phyloP scores from a whole-genome alignment of 2,797 vertebrate species.

The Phoeniculus purpureus region DNA sequence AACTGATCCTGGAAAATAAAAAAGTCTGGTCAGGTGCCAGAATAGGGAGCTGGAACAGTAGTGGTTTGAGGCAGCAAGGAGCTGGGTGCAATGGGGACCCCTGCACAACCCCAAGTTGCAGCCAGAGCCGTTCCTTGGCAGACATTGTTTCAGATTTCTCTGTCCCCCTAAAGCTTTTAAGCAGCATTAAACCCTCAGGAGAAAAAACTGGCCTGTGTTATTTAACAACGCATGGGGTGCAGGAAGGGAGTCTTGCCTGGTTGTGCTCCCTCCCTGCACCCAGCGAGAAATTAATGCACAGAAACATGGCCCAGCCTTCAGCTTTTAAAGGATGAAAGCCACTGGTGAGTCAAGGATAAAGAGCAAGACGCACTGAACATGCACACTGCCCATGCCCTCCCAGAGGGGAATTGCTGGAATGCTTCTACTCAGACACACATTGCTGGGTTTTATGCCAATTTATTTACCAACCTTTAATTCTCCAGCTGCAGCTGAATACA shows the following conservation, averaged over 20 bases:
- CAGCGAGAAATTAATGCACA: background rate
- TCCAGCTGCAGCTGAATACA: background rate
- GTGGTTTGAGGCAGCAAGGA: background rate
- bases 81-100: rapidly evolving
- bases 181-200: background rate
- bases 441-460: background rate
- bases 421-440: background rate
- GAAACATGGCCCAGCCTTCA: background rate
- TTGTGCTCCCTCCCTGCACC: background rate
- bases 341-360: background rate
- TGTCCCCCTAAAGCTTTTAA: background rate
- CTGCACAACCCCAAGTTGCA: rapidly evolving
- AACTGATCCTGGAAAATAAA: background rate
- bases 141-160: background rate
- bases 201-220: background rate
- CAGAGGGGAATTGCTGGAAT: background rate
- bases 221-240: background rate
- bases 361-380: background rate
- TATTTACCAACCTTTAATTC: background rate
- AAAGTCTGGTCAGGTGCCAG: background rate
- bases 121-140: background rate
- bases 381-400: rapidly evolving
- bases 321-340: background rate
- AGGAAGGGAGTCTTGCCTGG: background rate
- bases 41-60: background rate